These are phyloP conservation scores for Dysdera silvatica DNA, from an alignment of 1,140 invertebrate species.

Conservation along the genomic window DNA sequence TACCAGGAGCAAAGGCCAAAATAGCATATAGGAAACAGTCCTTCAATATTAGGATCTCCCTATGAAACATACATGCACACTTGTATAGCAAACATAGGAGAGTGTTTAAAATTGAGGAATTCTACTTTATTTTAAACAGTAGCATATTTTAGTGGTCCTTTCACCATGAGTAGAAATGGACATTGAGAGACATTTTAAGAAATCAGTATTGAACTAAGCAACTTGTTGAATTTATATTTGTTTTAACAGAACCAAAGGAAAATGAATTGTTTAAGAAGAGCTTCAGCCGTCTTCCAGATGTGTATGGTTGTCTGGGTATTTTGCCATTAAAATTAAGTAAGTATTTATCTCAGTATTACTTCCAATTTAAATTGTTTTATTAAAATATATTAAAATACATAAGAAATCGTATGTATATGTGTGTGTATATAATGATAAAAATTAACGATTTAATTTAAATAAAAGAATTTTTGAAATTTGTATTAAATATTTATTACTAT, in stretches of 20 bases:
- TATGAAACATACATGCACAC: neutral
- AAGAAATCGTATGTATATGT: neutral
- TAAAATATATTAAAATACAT: neutral
- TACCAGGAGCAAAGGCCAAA: no score
- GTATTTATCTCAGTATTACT: conserved; percentile 18
- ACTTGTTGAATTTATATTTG: conserved; percentile 21
- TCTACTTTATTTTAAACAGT: neutral
- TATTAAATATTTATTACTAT: no score
- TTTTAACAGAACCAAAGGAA: conserved; percentile 56
- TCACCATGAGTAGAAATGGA: neutral
- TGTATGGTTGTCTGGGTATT: conserved; percentile 85
- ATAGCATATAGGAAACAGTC: no score
- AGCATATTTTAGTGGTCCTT: neutral
- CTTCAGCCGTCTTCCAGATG: conserved; percentile 81
- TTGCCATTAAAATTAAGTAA: conserved; percentile 70
- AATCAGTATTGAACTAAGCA: neutral
- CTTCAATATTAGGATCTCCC: no score
- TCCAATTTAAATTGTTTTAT: neutral
- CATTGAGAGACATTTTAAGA: neutral
- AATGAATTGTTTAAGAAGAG: conserved; percentile 76
- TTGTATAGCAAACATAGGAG: neutral
- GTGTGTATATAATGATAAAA: neutral
- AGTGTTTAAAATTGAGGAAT: neutral
- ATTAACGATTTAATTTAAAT: neutral
- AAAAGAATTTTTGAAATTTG: neutral